A percentile compares a stretch with the other conserved stretches of the same genome.
phyloP scores from a whole-genome alignment of 2,888 invertebrate genomes.

The Trichogramma evanescens region DNA sequence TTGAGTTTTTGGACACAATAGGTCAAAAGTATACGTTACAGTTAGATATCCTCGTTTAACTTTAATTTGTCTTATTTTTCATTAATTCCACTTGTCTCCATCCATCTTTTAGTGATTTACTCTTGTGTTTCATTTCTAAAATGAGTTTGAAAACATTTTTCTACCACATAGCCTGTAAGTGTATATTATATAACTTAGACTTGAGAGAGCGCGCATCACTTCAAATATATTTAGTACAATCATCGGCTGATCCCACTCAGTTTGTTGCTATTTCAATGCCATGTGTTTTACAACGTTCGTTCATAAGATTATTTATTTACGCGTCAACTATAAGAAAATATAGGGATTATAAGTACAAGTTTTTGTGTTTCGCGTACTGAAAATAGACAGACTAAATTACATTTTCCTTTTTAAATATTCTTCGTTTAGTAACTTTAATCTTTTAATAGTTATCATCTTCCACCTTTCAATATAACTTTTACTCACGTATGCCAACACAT shows the following conservation, averaged over 20 bases:
- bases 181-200: conserved; percentile 13
- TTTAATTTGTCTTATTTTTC: too few species aligned
- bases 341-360: too few species aligned
- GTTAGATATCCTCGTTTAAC: too few species aligned
- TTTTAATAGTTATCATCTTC: background rate
- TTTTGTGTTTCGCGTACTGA: too few species aligned
- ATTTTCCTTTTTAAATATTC: background rate
- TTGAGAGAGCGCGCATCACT: conserved; percentile 7
- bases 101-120: too few species aligned
- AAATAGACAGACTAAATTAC: conserved; percentile 6
- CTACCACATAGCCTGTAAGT: background rate
- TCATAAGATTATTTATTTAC: background rate
- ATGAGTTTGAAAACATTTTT: conserved; percentile 25
- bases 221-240: background rate
- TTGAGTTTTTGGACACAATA: too few species aligned
- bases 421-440: background rate
- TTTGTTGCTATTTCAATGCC: conserved; percentile 1
- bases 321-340: conserved; percentile 7
- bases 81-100: too few species aligned
- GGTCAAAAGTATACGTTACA: too few species aligned
- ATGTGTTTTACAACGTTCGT: background rate
- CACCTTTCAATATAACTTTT: background rate
- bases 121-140: conserved; percentile 9
- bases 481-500: background rate
- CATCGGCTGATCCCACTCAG: conserved; percentile 9